These are phyloP conservation scores for Psylliodes chrysocephalus DNA, from an alignment of 2,888 invertebrate genomes.

Conservation along the genomic window DNA sequence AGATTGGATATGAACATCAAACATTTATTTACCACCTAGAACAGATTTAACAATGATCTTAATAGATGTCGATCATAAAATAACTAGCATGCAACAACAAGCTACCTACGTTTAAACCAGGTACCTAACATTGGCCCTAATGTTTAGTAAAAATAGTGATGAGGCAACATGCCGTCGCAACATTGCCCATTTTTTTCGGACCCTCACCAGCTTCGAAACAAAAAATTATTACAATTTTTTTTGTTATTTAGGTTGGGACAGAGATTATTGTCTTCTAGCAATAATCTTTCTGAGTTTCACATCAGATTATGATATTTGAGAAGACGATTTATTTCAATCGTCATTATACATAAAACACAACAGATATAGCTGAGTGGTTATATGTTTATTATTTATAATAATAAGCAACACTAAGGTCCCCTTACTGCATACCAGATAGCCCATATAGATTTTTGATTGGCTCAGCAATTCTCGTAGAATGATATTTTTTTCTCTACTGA, in stretches of 20 bases:
- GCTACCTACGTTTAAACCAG: constrained; percentile 49
- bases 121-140: constrained; percentile 53
- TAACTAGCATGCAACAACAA: constrained; percentile 51
- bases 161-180: constrained; percentile 47
- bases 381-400: constrained; percentile 42
- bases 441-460: constrained; percentile 65
- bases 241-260: constrained; percentile 55
- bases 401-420: constrained; percentile 60
- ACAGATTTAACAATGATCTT: constrained; percentile 40
- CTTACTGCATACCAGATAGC: constrained; percentile 56
- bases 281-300: constrained; percentile 60
- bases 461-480: constrained; percentile 66
- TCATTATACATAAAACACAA: constrained; percentile 52
- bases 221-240: constrained; percentile 44
- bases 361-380: constrained; percentile 47
- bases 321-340: constrained; percentile 49
- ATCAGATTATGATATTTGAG: constrained; percentile 53
- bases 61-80: constrained; percentile 40
- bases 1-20: constrained; percentile 61
- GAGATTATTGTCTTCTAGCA: constrained; percentile 67
- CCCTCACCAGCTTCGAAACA: constrained; percentile 65
- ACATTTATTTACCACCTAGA: constrained; percentile 57
- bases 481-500: constrained; percentile 47
- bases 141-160: constrained; percentile 49
- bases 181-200: constrained; percentile 63